phyloP scores from a whole-genome alignment of 1,140 invertebrate genomes.

The Caenorhabditis inopinata region DNA sequence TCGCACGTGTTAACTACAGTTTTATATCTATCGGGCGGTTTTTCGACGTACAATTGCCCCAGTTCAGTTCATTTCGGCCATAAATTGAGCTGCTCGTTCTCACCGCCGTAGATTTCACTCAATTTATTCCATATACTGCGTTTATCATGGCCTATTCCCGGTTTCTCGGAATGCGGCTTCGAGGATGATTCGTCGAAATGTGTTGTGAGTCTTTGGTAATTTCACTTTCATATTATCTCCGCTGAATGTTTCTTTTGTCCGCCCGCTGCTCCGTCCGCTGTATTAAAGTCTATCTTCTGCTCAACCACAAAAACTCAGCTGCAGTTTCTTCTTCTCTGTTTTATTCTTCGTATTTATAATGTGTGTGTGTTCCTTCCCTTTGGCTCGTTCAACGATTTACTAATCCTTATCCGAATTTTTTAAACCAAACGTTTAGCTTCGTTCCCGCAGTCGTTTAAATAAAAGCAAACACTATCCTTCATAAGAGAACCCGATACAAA shows the following conservation, averaged over 20 bases:
- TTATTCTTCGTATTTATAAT: background rate
- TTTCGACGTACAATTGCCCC: background rate
- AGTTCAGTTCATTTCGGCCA: background rate
- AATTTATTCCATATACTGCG: too few species aligned
- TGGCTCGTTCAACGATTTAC: background rate
- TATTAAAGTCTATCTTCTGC: background rate
- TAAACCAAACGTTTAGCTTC: too few species aligned
- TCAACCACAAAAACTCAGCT: background rate
- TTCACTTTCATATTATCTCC: constrained; percentile 9
- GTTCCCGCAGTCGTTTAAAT: too few species aligned
- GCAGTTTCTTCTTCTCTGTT: background rate
- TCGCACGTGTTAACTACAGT: constrained; percentile 2
- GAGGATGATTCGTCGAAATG: background rate
- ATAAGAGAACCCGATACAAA: too few species aligned
- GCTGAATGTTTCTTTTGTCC: constrained; percentile 21
- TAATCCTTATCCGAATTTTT: background rate
- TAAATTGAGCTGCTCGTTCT: constrained; percentile 10
- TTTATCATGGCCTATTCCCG: too few species aligned
- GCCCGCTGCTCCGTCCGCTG: background rate
- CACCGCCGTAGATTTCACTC: too few species aligned
- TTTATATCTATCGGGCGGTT: background rate
- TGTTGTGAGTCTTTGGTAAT: background rate
- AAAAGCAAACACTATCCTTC: too few species aligned
- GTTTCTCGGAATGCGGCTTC: background rate
- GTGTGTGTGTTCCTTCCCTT: background rate